Conservation (phyloP, 2,797 vertebrate species). For the Limosa lapponica region DNA sequence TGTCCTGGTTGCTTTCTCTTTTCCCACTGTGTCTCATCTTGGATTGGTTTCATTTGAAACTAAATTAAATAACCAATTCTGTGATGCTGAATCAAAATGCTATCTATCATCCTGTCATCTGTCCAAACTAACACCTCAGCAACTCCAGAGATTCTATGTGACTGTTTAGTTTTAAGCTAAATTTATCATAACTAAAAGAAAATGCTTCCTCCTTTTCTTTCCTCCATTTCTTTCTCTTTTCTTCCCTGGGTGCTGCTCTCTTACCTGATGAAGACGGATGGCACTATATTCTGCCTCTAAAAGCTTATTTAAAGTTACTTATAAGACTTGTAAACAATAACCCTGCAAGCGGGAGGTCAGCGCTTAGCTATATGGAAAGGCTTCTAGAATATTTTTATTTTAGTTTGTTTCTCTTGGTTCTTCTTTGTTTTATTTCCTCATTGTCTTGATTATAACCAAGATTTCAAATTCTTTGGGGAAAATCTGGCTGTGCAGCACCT, state of each 20-base stretch:
- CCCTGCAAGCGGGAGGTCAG: neutral
- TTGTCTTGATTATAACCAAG: neutral
- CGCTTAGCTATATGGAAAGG: neutral
- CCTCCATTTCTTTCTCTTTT: neutral
- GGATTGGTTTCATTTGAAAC: constrained; percentile 12
- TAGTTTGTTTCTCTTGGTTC: neutral
- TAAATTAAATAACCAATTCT: neutral
- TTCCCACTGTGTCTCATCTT: neutral
- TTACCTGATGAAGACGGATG: neutral
- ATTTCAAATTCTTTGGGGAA: neutral
- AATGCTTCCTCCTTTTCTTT: neutral
- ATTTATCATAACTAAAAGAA: neutral
- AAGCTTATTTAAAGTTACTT: neutral
- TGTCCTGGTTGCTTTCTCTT: neutral
- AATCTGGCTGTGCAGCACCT: neutral
- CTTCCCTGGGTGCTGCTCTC: neutral
- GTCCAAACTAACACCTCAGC: neutral
- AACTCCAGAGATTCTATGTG: neutral
- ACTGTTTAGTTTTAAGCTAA: neutral
- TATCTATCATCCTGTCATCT: neutral
- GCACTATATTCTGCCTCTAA: neutral
- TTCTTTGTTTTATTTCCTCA: neutral
- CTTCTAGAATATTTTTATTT: neutral
- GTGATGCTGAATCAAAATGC: neutral
- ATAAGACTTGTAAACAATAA: neutral